These are phyloP conservation scores for Patella vulgata DNA, from an alignment of 1,140 invertebrate genomes.

Conservation along the genomic window DNA sequence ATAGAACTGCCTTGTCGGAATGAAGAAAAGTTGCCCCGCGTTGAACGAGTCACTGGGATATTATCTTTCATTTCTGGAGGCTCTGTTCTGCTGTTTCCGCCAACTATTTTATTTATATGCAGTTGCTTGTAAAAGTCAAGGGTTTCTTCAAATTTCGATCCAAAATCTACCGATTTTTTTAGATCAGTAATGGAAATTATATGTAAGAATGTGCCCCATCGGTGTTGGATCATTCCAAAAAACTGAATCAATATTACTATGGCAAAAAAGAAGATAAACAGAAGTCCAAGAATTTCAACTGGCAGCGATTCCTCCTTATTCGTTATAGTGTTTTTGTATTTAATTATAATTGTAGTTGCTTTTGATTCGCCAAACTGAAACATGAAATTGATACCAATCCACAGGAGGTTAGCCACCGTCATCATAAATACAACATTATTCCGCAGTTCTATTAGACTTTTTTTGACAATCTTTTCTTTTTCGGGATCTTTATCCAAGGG, in stretches of 20 bases:
- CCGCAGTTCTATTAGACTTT: slow-evolving; percentile 42
- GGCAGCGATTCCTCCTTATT: slow-evolving; percentile 22
- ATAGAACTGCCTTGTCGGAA: too few species aligned
- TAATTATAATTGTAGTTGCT: slow-evolving; percentile 24
- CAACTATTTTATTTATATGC: too few species aligned
- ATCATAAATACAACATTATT: slow-evolving; percentile 53
- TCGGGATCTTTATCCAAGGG: slow-evolving; percentile 43
- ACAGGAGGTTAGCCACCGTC: slow-evolving; percentile 57
- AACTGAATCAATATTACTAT: slow-evolving; percentile 66
- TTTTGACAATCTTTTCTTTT: slow-evolving; percentile 59
- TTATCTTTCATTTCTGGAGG: too few species aligned
- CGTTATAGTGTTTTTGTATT: too few species aligned
- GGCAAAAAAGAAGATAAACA: slow-evolving; percentile 66
- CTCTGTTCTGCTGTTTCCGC: too few species aligned
- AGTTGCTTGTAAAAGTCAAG: too few species aligned
- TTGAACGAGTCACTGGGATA: too few species aligned
- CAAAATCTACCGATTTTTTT: not conserved
- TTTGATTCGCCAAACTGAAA: slow-evolving; percentile 43
- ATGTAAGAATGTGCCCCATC: slow-evolving; percentile 95
- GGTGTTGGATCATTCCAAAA: slow-evolving; percentile 68
- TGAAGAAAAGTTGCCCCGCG: too few species aligned
- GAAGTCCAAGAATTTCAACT: slow-evolving; percentile 42
- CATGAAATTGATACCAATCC: slow-evolving; percentile 64
- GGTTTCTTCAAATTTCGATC: too few species aligned
- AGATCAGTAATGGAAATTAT: slow-evolving; percentile 93